phyloP scores from a whole-genome alignment of 2,888 invertebrate species.

The Scaeva pyrastri region DNA sequence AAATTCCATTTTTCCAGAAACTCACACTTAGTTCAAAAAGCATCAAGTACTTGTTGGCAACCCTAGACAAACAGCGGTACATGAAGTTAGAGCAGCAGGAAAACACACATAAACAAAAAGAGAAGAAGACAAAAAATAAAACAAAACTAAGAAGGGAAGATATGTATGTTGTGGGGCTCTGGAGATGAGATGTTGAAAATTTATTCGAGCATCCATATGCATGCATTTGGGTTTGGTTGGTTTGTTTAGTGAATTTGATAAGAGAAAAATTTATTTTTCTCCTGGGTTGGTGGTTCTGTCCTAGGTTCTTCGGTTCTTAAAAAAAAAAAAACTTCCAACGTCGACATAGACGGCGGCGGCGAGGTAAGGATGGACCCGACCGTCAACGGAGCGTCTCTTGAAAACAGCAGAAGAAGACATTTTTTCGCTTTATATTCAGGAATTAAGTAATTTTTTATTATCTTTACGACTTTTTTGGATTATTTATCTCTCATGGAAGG shows the following conservation, averaged over 20 bases:
- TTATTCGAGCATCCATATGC: slow-evolving; percentile 75
- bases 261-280: slow-evolving; percentile 70
- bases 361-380: not conserved
- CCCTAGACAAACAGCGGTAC: not conserved
- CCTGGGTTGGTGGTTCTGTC: slow-evolving; percentile 41
- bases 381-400: not conserved
- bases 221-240: slow-evolving; percentile 72
- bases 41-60: not conserved
- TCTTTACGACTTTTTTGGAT: not conserved
- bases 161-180: slow-evolving; percentile 49
- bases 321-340: not conserved
- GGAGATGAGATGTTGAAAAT: slow-evolving; percentile 75
- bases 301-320: not conserved
- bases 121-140: slow-evolving; percentile 29
- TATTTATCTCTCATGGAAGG: slow-evolving; percentile 1
- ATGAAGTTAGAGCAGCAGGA: slow-evolving; percentile 21
- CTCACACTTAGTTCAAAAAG: not conserved
- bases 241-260: slow-evolving; percentile 75
- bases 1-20: not conserved
- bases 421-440: slow-evolving; percentile 64
- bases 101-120: not conserved
- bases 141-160: slow-evolving; percentile 13
- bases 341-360: not conserved
- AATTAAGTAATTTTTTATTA: slow-evolving; percentile 61
- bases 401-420: slow-evolving; percentile 51